These are phyloP conservation scores for Chloropsis cyanopogon DNA, from an alignment of 2,113 vertebrate genomes.

Conservation along the genomic window DNA sequence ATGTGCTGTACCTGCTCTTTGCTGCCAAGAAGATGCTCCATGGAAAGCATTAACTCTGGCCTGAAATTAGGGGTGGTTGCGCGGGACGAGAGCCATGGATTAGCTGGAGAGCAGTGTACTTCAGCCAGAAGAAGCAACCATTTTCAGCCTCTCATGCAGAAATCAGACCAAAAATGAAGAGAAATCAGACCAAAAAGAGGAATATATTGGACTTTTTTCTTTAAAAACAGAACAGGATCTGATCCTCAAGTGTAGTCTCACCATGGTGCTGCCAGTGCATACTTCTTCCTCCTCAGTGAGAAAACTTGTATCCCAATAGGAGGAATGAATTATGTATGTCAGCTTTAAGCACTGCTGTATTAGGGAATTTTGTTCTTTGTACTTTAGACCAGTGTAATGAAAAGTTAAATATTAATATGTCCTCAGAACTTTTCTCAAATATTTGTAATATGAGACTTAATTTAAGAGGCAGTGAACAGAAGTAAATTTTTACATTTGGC, in stretches of 20 bases:
- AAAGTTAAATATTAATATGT: conserved; percentile 58
- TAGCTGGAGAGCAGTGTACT: neutral
- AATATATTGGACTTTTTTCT: neutral
- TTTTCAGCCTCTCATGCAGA: neutral
- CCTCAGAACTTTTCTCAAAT: conserved; percentile 25
- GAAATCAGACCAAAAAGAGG: neutral
- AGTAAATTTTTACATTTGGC: neutral
- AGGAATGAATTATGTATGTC: conserved; percentile 14
- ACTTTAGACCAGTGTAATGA: conserved; percentile 15
- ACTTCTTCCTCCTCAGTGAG: neutral
- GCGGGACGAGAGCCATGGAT: neutral
- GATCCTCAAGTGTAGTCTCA: neutral
- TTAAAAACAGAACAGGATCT: neutral
- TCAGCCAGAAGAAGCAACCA: neutral
- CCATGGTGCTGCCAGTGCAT: neutral
- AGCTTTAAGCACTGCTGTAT: conserved; percentile 8
- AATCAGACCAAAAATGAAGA: neutral
- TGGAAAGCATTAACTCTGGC: neutral
- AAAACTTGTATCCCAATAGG: neutral
- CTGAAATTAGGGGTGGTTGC: neutral
- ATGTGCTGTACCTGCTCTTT: neutral
- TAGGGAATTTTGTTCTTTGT: conserved; percentile 3
- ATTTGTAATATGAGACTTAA: conserved; percentile 34
- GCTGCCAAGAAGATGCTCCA: neutral
- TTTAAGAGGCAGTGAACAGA: neutral